Evolutionary conservation across 2,888 invertebrate genomes (phyloP).

Genomic region (Coleophora deauratella): DNA sequence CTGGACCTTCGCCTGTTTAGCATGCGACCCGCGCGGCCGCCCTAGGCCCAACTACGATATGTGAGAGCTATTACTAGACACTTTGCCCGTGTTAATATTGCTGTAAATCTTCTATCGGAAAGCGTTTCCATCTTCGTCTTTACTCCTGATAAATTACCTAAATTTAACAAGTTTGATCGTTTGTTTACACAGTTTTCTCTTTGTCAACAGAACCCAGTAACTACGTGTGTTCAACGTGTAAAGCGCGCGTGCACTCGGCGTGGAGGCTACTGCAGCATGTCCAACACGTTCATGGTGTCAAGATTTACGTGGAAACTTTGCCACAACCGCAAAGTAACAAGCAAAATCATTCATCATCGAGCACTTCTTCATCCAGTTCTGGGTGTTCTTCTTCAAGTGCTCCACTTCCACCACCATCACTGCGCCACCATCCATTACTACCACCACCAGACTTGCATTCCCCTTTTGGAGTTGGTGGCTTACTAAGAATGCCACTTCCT

Average conservation of each 20-base stretch:
- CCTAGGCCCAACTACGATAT: conserved; percentile 72
- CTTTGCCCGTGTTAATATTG: conserved; percentile 72
- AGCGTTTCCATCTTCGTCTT: conserved; percentile 34
- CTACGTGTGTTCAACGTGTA: conserved; percentile 95
- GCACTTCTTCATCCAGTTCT: conserved; percentile 73
- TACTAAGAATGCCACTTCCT: conserved; percentile 84
- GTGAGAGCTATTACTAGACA: conserved; percentile 74
- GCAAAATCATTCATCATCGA: conserved; percentile 74
- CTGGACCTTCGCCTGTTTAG: conserved; percentile 61
- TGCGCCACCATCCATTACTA: conserved; percentile 79
- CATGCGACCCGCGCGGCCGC: conserved; percentile 58
- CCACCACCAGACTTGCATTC: conserved; percentile 84
- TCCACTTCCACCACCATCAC: conserved; percentile 75
- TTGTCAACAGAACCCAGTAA: conserved; percentile 90
- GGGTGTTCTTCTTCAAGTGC: conserved; percentile 69
- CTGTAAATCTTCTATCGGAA: conserved; percentile 60
- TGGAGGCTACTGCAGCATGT: conserved; percentile 97
- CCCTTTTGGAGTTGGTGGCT: conserved; percentile 81
- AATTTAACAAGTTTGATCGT: conserved; percentile 1
- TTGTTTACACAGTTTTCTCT: conserved; percentile 29
- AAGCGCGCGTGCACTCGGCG: conserved; percentile 92
- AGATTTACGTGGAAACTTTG: conserved; percentile 87
- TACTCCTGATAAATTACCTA: conserved; percentile 19
- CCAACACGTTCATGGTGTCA: conserved; percentile 94
- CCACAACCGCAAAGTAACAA: conserved; percentile 55